Evolutionary conservation across 2,797 vertebrate species (phyloP), one percentile per base, ranked within the genome.

Genomic region (Aplochiton taeniatus): DNA sequence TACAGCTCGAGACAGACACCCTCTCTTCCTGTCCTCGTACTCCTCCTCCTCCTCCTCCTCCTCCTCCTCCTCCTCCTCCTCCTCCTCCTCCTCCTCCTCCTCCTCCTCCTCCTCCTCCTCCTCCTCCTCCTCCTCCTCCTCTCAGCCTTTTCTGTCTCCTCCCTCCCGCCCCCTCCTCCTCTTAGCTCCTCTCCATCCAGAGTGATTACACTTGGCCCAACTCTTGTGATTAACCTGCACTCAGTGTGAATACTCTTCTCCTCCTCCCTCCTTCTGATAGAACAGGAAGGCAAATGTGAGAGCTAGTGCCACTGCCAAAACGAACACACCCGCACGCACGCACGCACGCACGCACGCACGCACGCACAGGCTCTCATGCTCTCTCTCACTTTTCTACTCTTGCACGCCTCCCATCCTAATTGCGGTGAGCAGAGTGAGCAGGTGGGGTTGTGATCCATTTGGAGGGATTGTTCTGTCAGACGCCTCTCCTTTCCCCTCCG

Each of bases 151-250:
- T 17, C 42, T 2, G n/a, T 9, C 56, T 14, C 6, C 45, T 49
- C 12, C 48, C 19, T 20, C 18, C 44, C 18, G 11, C 8, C 45
- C 10, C 16, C 17, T 11, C 8, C 46, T 11, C 54, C 13, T 11
- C 6, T 11, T 4, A 4, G 4, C 18, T 17, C 48, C n/a, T 13
- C 41, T 17, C 31, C 18, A 41, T 54, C 31, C 13, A 10, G 31
- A 59, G 18, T 17, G 17, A 53, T 53, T 43, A 42, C 48, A 17
- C 31, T 13, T 13, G 20, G 61, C 14, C 20, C 12, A 12, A n/a
- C 57, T 41, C 41, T 50, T 59, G 7, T 68, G 67, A 73, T 69
- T 51, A 50, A 73, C 61, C 45, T 64, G 43, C 54, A 46, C 31
- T 14, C 43, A 60, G 52, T 58, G 58, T 61, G 57, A 65, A 64